phyloP scores from a whole-genome alignment of 2,888 invertebrate species.

The Boloria selene region DNA sequence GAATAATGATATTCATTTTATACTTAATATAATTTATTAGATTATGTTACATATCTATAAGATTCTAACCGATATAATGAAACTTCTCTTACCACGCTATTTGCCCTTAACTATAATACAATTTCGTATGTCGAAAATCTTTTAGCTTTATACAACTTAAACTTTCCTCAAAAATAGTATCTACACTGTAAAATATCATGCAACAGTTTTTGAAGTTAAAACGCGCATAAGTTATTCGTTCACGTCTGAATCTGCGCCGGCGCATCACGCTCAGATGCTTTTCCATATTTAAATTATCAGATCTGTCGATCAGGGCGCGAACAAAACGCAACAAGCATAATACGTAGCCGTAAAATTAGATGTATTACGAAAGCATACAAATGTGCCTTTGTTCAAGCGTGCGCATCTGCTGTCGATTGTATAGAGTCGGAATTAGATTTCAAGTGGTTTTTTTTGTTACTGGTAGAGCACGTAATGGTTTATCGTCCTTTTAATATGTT shows the following conservation, averaged over 20 bases:
- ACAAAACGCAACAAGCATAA: slow-evolving; percentile 55
- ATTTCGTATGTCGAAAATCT: not conserved
- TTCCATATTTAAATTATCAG: slow-evolving; percentile 79
- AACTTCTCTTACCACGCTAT: no score
- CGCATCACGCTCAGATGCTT: slow-evolving; percentile 64
- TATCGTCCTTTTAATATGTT: slow-evolving; percentile 30
- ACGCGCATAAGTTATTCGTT: slow-evolving; percentile 20
- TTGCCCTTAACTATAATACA: not conserved
- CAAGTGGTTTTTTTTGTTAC: slow-evolving; percentile 45
- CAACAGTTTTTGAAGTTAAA: slow-evolving; percentile 9
- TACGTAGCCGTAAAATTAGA: slow-evolving; percentile 60
- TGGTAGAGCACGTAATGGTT: slow-evolving; percentile 30
- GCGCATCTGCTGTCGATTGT: slow-evolving; percentile 73
- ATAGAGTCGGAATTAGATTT: slow-evolving; percentile 70
- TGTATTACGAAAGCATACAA: slow-evolving; percentile 63
- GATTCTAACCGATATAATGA: no score
- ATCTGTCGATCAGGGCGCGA: slow-evolving; percentile 75
- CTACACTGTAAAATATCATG: slow-evolving; percentile 1
- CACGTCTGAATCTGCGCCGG: slow-evolving; percentile 41
- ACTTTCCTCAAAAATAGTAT: not conserved
- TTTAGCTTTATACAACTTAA: not conserved
- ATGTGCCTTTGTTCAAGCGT: slow-evolving; percentile 62
- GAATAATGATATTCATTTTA: no score
- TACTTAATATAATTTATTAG: no score
- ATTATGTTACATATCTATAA: no score